phyloP scores from a whole-genome alignment of 2,113 vertebrate genomes.

The Takifugu flavidus region DNA sequence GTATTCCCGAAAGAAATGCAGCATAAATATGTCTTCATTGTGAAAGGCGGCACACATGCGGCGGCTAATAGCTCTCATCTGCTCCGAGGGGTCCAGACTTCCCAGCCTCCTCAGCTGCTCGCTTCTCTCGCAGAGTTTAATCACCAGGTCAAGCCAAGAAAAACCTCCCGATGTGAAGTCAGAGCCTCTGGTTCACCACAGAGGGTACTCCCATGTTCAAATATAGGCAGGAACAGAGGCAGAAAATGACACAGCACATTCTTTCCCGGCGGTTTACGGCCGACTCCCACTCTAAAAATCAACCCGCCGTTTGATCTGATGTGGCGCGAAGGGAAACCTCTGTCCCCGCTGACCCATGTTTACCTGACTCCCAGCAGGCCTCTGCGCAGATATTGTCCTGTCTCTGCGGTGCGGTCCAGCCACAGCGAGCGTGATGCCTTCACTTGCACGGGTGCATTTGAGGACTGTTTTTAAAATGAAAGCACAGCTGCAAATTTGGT shows the following conservation, averaged over 20 bases:
- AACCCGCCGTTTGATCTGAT: slow-evolving; percentile 35
- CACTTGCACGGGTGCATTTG: not conserved
- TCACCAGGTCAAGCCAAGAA: slow-evolving; percentile 44
- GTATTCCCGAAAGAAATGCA: slow-evolving; percentile 16
- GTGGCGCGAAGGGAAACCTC: slow-evolving; percentile 23
- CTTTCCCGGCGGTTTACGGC: slow-evolving; percentile 55
- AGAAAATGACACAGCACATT: slow-evolving; percentile 51
- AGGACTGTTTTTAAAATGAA: no score
- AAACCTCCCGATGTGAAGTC: slow-evolving; percentile 49
- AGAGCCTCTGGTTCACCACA: slow-evolving; percentile 57
- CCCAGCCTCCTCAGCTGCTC: slow-evolving; percentile 33
- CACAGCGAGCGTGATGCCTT: not conserved
- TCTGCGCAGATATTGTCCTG: no score
- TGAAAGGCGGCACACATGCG: not conserved
- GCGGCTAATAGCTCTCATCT: slow-evolving; percentile 24
- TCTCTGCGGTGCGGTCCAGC: not conserved
- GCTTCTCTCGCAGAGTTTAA: slow-evolving; percentile 38
- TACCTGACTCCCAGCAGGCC: no score
- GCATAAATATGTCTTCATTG: slow-evolving; percentile 7
- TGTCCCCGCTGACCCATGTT: slow-evolving; percentile 17
- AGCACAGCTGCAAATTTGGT: no score
- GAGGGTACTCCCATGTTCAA: slow-evolving; percentile 53
- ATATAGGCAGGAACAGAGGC: slow-evolving; percentile 56
- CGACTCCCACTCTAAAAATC: slow-evolving; percentile 28
- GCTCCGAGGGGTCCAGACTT: slow-evolving; percentile 18